These are phyloP conservation scores for Amblyopsis rosae DNA, from an alignment of 2,113 vertebrate species.

Conservation along the genomic window DNA sequence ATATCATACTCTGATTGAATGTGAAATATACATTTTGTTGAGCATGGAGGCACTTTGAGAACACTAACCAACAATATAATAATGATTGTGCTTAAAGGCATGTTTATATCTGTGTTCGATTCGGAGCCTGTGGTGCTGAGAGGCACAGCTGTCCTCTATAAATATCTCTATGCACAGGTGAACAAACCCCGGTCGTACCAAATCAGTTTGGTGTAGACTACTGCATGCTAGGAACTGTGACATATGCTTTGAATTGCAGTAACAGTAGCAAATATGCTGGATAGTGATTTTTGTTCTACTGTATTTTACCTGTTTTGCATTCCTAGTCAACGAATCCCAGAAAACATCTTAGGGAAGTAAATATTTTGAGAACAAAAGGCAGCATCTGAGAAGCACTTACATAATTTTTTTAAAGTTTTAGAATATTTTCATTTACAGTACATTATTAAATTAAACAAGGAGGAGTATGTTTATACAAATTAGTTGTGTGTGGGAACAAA, in stretches of 20 bases:
- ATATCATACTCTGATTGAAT: background rate
- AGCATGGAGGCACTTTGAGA: slow-evolving; percentile 2
- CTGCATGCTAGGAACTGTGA: background rate
- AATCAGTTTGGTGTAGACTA: background rate
- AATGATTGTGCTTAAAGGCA: background rate
- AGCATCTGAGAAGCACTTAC: too few relatives aligned
- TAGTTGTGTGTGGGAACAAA: background rate
- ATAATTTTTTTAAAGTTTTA: too few relatives aligned
- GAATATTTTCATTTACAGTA: too few relatives aligned
- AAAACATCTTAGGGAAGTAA: too few relatives aligned
- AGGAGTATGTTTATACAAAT: too few relatives aligned
- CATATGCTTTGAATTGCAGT: background rate
- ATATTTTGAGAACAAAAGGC: too few relatives aligned
- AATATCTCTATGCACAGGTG: slow-evolving; percentile 9
- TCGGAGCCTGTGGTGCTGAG: background rate
- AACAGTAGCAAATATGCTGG: slow-evolving; percentile 10
- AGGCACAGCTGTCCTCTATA: background rate
- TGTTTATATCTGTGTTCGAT: background rate
- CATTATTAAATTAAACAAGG: too few relatives aligned
- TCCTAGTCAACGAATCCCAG: too few relatives aligned
- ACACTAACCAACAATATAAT: background rate
- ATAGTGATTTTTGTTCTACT: background rate
- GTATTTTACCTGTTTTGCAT: too few relatives aligned
- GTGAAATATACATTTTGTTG: background rate
- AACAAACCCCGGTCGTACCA: background rate